A percentile compares a stretch with the other conserved stretches of the same genome.
Evolutionary conservation across 2,888 invertebrate genomes (phyloP).

Genomic region (Atethmia centrago): DNA sequence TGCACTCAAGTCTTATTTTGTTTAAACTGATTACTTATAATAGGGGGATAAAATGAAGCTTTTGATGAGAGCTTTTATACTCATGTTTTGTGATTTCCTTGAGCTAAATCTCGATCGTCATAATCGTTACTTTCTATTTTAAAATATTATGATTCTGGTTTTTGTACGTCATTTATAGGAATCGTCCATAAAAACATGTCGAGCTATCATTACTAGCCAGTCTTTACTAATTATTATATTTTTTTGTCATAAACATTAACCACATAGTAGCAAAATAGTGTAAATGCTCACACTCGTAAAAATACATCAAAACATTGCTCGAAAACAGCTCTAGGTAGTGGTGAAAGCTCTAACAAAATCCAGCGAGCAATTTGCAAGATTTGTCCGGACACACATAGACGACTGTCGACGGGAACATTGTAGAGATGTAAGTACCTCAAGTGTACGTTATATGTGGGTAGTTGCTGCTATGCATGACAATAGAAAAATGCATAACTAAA

Average conservation of each 20-base stretch:
- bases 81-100: not conserved
- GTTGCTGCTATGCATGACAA: constrained; percentile 25
- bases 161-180: not conserved
- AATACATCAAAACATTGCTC: constrained; percentile 16
- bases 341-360: constrained; percentile 36
- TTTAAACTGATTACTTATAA: not conserved
- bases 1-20: constrained; percentile 1
- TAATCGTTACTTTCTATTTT: not conserved
- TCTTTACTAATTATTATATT: not conserved
- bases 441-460: constrained; percentile 4
- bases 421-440: constrained; percentile 6
- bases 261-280: not conserved
- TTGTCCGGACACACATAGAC: constrained; percentile 27
- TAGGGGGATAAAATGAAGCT: not conserved
- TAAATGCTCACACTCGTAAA: constrained; percentile 6
- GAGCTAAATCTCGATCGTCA: not conserved
- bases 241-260: not conserved
- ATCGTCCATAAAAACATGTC: not conserved
- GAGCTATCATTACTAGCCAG: not conserved
- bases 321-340: constrained; percentile 17
- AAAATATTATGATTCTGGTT: not conserved
- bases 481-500: constrained; percentile 30
- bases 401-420: constrained; percentile 8
- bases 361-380: constrained; percentile 46
- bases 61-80: not conserved